Conservation (phyloP, 2,797 vertebrate genomes). For the Poecile montanus region DNA sequence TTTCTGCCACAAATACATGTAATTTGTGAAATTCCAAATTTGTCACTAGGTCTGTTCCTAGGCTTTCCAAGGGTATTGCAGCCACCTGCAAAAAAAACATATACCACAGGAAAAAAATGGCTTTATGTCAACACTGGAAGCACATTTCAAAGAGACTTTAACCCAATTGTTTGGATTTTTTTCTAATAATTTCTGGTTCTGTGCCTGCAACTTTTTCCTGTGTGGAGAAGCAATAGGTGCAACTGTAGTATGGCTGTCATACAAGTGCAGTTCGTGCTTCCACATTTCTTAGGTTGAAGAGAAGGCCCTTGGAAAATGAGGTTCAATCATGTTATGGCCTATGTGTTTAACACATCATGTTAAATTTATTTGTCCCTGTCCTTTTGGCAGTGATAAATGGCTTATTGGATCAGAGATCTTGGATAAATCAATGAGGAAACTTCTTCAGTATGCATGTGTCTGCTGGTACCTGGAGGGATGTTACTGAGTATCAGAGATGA, state of each 20-base stretch:
- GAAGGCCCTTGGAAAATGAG: background rate
- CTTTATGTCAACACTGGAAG: background rate
- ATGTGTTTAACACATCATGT: background rate
- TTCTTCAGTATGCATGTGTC: background rate
- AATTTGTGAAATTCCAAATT: background rate
- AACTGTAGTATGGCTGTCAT: background rate
- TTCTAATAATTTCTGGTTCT: background rate
- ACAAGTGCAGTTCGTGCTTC: background rate
- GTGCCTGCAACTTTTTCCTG: background rate
- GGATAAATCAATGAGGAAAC: background rate
- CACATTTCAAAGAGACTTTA: background rate
- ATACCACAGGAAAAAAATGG: background rate
- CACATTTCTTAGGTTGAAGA: background rate
- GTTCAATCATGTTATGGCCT: background rate
- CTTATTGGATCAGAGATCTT: conserved; percentile 1
- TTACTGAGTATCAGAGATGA: background rate
- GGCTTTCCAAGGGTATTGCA: background rate
- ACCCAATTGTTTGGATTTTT: background rate
- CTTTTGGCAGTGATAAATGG: background rate
- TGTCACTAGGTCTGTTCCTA: background rate
- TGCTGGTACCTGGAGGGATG: background rate
- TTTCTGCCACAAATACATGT: background rate
- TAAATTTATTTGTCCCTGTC: background rate
- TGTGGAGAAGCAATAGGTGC: background rate
- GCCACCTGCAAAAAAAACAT: background rate